Base-by-base conservation (phyloP, 2,888 invertebrate species). In the Eubasilissa splendida region DNA sequence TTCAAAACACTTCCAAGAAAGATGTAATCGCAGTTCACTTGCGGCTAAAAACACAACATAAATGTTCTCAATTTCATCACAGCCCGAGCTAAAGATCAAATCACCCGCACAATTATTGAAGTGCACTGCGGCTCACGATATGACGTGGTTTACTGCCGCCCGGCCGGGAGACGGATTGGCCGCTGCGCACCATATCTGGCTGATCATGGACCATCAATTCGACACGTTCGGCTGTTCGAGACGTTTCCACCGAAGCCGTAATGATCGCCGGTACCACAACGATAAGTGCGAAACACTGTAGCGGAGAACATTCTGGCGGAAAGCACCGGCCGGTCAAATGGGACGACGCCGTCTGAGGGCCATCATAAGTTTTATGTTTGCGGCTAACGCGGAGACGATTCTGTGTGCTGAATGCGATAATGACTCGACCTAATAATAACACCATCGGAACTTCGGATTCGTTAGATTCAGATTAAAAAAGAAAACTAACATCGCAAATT, bases 251-350 rank as follows among this genome's bases (percentile, higher is more conserved):
- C 70, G 59, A 60, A 77, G 56, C 77, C 31, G 70, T 71, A 52
- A 71, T 77, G 70, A 71, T 77, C 77, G 71, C 59, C 70, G 70
- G 63, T 60, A 70, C 70, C 52, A 77, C 70, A 71, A 71, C 77
- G 77, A 77, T 77, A 77, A 77, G 77, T 77, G 77, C 77, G 56
- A 77, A 77, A 70, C 77, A 71, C 70, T 77, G 77, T 77, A 77
- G 59, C 42, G 31, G 63, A 53, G 76, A 76, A 42, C 76, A 53
- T 73, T 73, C 71, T 73, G 71, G 12, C 22, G 71, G 53, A 52
- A 73, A 73, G 71, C 56, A 58, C 71, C 71, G 33, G 71, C 33
- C 71, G 31, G 71, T 56, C 71, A 58, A 73, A 73, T 73, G 71
- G 71, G 71, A 73, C 71, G 71, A 73, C 71, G 42, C 33, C 33